Evolutionary conservation across 2,888 invertebrate genomes (phyloP), one percentile per base, ranked within the genome.

Genomic region (Drosophila picticornis): DNA sequence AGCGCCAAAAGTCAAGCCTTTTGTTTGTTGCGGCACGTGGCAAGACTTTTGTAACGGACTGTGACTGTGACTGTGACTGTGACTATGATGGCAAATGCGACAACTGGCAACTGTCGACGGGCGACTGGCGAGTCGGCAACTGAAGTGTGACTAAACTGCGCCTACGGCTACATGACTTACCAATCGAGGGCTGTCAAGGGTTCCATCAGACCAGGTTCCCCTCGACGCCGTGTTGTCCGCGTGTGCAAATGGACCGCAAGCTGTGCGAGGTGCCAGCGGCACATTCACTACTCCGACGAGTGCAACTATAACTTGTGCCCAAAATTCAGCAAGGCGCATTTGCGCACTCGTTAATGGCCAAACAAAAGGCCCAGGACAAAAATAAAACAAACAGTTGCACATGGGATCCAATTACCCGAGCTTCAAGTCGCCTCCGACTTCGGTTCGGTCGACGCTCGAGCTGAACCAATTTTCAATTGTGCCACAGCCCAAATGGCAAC

Each of bases 381-480:
- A 56, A 38, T 19, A n/a, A 56, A 55, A 56, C 81, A 88, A 88
- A 85, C 88, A 90, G 90, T 89, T 89, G 87, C 87, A 82, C 83
- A 83, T 58, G 81, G 81, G 75, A 88, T 87, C 89, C 85, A 90
- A 89, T 87, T 87, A 89, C 88, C 58, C 55, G 60, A 60, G 34
- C 53, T 58, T 61, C 52, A 31, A 55, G 48, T 65, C 69, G 43
- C 31, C 52, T 40, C 46, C 57, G 52, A 34, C 53, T 34, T 51
- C 34, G 52, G 22, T 34, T 53, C 10, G 38, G 13, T 27, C 69
- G 63, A 71, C 61, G 65, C 63, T 53, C 51, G 48, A 63, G 63
- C 70, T 80, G 72, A 77, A 86, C 86, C 86, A 88, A 88, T 88
- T 84, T 84, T 75, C 79, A 83, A 84, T 83, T 83, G 86, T 87